phyloP scores from a whole-genome alignment of 2,113 vertebrate genomes.

The Caloenas nicobarica region DNA sequence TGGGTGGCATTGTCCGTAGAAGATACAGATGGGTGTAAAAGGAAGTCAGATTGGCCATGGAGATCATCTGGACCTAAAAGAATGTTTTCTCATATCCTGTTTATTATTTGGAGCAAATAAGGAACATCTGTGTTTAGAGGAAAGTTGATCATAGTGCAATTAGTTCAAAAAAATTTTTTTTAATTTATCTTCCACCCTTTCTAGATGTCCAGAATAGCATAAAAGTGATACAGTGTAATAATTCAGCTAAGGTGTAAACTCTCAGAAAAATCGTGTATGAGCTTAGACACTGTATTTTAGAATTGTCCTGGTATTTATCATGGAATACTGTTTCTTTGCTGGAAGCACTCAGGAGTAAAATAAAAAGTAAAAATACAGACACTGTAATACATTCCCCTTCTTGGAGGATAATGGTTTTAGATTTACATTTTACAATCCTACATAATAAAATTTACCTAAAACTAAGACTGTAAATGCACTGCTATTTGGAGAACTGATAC shows the following conservation, averaged over 20 bases:
- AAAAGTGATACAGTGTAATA: background rate
- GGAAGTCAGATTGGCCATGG: background rate
- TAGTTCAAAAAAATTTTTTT: background rate
- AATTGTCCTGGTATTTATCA: background rate
- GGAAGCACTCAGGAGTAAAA: background rate
- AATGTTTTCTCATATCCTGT: background rate
- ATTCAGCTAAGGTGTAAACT: background rate
- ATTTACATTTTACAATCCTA: background rate
- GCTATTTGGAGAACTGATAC: background rate
- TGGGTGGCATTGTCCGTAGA: background rate
- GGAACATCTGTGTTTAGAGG: background rate
- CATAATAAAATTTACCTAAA: background rate
- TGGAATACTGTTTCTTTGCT: background rate
- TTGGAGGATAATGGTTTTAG: background rate
- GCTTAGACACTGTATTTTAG: background rate
- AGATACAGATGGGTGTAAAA: background rate
- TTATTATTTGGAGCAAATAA: background rate
- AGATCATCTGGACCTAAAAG: background rate
- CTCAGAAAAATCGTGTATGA: background rate
- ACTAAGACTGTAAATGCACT: background rate
- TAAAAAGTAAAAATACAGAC: background rate
- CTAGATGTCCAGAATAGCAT: background rate
- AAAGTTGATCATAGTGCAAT: background rate
- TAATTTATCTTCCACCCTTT: background rate
- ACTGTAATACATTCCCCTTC: background rate